These are phyloP conservation scores for Tyria jacobaeae DNA, from an alignment of 2,888 invertebrate genomes.

Conservation along the genomic window DNA sequence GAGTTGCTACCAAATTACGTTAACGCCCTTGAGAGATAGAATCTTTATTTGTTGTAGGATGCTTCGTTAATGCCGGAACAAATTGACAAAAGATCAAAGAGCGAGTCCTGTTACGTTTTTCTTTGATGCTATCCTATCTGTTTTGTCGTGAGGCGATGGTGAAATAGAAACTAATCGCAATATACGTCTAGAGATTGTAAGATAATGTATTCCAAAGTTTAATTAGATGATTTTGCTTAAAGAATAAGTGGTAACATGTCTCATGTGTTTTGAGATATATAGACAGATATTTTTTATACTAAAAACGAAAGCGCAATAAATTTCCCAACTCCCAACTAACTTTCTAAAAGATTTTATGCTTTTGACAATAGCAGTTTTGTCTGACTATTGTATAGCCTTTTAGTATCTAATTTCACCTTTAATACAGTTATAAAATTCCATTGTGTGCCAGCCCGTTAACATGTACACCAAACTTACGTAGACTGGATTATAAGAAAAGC, in stretches of 20 bases:
- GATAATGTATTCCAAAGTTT: background rate
- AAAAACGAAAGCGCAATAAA: slow-evolving; percentile 1
- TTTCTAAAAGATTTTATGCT: slow-evolving; percentile 42
- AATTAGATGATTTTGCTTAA: background rate
- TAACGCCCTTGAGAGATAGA: slow-evolving; percentile 41
- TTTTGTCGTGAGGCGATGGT: slow-evolving; percentile 20
- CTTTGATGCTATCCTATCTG: slow-evolving; percentile 29
- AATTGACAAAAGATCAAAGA: slow-evolving; percentile 47
- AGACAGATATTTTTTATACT: background rate
- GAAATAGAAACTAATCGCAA: slow-evolving; percentile 19
- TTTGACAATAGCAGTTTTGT: slow-evolving; percentile 42
- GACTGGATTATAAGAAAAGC: slow-evolving; percentile 35
- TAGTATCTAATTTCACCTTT: slow-evolving; percentile 42
- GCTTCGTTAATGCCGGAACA: slow-evolving; percentile 43
- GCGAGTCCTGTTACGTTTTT: slow-evolving; percentile 20
- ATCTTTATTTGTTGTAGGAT: slow-evolving; percentile 36
- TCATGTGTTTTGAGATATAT: background rate
- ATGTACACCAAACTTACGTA: slow-evolving; percentile 39
- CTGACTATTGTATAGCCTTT: slow-evolving; percentile 46
- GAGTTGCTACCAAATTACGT: slow-evolving; percentile 41
- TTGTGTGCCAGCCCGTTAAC: slow-evolving; percentile 44
- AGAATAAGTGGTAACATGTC: background rate
- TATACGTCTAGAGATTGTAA: background rate
- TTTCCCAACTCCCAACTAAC: slow-evolving; percentile 30
- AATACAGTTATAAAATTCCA: slow-evolving; percentile 53